Base-by-base conservation (phyloP, 2,888 invertebrate species). In the Diachrysia chrysitis region DNA sequence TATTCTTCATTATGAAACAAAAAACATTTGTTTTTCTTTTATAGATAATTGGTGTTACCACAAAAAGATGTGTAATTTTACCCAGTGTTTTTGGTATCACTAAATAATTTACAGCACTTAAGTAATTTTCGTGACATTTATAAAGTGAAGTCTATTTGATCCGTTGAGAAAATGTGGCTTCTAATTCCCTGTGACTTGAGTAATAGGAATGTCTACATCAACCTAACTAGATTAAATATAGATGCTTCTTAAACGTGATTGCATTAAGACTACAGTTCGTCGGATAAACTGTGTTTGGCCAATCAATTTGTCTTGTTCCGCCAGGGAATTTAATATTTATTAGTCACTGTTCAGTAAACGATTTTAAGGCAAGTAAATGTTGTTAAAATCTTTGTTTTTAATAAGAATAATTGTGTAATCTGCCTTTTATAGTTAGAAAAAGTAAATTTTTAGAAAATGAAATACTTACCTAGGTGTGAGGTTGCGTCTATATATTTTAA, bases 271-370 rank as follows among this genome's bases (percentile, higher is more conserved):
- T 12, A 35, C 54, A 62, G 53, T 21, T 60, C 32, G 37, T 57
- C 35, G 16, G 10, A 51, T 23, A 59, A 62, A 32, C 60, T 71
- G 54, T 53, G 63, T 63, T 74, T 71, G 76, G 60, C 63, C 72
- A 71, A 63, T 68, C 58, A 72, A 64, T 59, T 62, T 29, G 19
- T 63, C 32, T 56, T 42, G 68, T 71, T 72, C 58, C 35, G 75
- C 35, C 66, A 66, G 71, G 63, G 57, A 58, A 66, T 71, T n/a
- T 19, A 58, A 55, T 60, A 71, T 37, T 71, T 75, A 29, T 71
- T 57, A 54, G 23, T 57, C 14, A 32, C 17, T 66, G 66, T 57
- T 19, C 53, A 51, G 74, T 61, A 57, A 55, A 25, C 42, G 51
- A 65, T 42, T 6, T 42, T 6, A 16, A 4, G 4, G 16, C 14